These are phyloP conservation scores for Nematostella vectensis DNA, from an alignment of 92 coral and sea anemone genomes.

Conservation along the genomic window DNA sequence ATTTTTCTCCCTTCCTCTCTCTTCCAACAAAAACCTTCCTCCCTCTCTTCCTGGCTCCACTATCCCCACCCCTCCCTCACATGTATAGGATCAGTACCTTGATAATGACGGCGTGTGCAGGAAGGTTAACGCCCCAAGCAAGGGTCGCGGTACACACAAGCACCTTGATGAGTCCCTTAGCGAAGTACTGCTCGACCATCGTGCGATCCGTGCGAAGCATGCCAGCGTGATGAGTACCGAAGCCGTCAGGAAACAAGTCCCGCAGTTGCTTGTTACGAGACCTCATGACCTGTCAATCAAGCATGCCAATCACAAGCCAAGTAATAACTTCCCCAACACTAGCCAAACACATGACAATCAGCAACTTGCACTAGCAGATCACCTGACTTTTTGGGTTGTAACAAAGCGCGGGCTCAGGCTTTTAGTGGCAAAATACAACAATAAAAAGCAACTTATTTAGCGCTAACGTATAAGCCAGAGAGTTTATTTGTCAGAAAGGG, in stretches of 20 bases:
- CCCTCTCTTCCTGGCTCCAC: too few relatives aligned
- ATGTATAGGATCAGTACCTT: too few relatives aligned
- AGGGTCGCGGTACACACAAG: constrained; percentile 93
- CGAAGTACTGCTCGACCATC: constrained; percentile 85
- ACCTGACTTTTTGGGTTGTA: too few relatives aligned
- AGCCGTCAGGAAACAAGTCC: constrained; percentile 89
- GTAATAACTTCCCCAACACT: neutral
- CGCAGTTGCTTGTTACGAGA: constrained; percentile 89
- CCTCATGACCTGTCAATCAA: constrained; percentile 71
- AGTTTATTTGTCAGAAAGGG: too few relatives aligned
- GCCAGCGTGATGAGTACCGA: constrained; percentile 93
- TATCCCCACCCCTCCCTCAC: too few relatives aligned
- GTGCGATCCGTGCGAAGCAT: constrained; percentile 94
- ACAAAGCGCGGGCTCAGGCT: too few relatives aligned
- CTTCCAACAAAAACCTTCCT: too few relatives aligned
- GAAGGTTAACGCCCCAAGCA: constrained; percentile 98
- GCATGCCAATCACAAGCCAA: neutral
- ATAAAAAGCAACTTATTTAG: too few relatives aligned
- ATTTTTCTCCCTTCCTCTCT: too few relatives aligned
- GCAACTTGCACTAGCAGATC: too few relatives aligned
- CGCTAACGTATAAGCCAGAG: too few relatives aligned
- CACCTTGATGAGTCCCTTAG: constrained; percentile 78
- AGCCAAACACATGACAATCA: neutral
- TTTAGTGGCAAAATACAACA: too few relatives aligned
- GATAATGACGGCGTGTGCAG: constrained; percentile 96